Base-by-base conservation (phyloP, 2,113 vertebrate species). In the Coreoperca whiteheadi region DNA sequence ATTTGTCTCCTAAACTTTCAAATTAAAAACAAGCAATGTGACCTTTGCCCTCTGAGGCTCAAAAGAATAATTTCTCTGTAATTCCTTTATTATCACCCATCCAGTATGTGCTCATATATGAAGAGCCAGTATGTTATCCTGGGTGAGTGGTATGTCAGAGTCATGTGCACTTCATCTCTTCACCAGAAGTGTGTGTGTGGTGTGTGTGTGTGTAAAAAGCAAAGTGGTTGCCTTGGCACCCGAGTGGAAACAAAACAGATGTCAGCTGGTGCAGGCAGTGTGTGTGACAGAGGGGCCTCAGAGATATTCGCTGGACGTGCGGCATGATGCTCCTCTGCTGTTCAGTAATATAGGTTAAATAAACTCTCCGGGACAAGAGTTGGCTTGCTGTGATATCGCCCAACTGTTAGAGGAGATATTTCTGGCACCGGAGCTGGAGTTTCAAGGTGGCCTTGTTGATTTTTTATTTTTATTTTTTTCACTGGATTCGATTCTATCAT, bases 251-350 rank as follows among this genome's bases (percentile, higher is more conserved):
- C 76, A 89, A 91, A 92, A 85, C 91, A 93, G 83, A 92, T 92
- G 92, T 90, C 60, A 79, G 86, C 86, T 59, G 50, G 88, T 88
- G 89, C 59, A 78, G 88, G 56, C 74, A 32, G 88, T 63, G 59
- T 85, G 81, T 85, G 84, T 86, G 91, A 90, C 86, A 83, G 82
- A 54, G 63, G 86, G 85, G 81, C 84, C 84, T 86, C 72, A 23
- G 82, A 84, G 87, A 89, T 85, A 83, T 80, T 81, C 28, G 67
- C 85, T 64, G 74, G 87, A 92, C 54, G 89, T 93, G 92, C 65
- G 30, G 74, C 83, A 63, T 87, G 92, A 93, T 91, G 86, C 88
- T 81, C 84, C 79, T 92, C 89, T 89, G 90, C 93, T 93, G 93
- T 90, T 87, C 84, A 2, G 41, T 71, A 64, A 88, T 84, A 65